Base-by-base conservation (phyloP, 2,888 invertebrate genomes). In the Lasiommata megera region DNA sequence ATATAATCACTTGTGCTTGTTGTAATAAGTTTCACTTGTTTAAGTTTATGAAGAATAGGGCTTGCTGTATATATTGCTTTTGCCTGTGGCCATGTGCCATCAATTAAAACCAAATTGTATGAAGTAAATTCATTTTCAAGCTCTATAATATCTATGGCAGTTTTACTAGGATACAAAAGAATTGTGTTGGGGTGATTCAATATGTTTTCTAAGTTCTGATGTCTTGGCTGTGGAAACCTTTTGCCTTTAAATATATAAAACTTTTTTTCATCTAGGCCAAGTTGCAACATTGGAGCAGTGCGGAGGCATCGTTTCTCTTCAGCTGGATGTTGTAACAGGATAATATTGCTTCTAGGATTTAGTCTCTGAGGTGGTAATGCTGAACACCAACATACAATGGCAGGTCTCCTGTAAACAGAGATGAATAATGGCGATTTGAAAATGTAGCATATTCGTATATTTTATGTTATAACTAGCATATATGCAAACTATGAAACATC, bases 51-150 rank as follows among this genome's bases (percentile, higher is more conserved):
- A 50, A 98, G 88, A 60, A 93, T 88, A 11, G 94, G 93, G 78
- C 96, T 97, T 62, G 96, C 94, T 48, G 95, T 93, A 84, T 96
- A 98, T 62, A 98, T 97, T 9, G 97, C 96, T 82, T 97, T 97
- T 1, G 98, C 98, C 83, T 98, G 98, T 0, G 97, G 96, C 98
- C 98, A 98, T 8, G 98, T 98, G 3, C 98, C 98, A 90, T 98
- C 98, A 63, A 98, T 93, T 40, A 98, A 85, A 43, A 98, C 91
- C 53, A 98, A 88, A 79, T 96, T 97, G 75, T 95, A 96, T 8
- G 91, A 92, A 41, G 82, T 84, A 64, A 73, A 70, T 54, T 87
- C 83, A 67, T 86, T 84, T 57, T 83, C 74, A 38, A 90, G 67
- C 54, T 84, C 83, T 69, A 92, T 92, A 62, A 97, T 92, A 73